Conservation (phyloP, 37 sponge, comb jelly and placozoan species). For the Eunapius fragilis region DNA sequence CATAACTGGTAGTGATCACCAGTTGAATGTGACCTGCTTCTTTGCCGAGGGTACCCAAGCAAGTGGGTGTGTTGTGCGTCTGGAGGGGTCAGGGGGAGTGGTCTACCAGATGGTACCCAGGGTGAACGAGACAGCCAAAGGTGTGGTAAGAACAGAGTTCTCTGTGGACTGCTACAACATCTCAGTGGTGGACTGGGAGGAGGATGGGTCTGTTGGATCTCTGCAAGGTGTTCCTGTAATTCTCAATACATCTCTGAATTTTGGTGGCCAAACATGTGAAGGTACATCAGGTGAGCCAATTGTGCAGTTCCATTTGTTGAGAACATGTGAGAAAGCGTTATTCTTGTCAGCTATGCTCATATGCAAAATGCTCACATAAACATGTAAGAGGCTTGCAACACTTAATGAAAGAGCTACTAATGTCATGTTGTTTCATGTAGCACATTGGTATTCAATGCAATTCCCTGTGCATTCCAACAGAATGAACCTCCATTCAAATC, state of each 20-base stretch:
- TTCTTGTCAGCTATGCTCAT: no score
- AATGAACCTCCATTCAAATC: no score
- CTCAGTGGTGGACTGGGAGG: background rate
- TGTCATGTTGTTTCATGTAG: no score
- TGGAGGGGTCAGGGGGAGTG: background rate
- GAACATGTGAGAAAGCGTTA: no score
- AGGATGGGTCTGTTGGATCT: background rate
- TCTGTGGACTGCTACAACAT: background rate
- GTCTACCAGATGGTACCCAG: background rate
- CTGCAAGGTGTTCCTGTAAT: background rate
- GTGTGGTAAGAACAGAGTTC: background rate
- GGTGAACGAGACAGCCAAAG: background rate
- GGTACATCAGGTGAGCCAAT: no score
- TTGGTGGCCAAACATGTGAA: background rate
- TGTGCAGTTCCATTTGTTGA: no score
- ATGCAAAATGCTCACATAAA: no score
- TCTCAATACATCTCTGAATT: background rate
- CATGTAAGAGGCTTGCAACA: no score
- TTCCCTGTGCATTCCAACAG: no score
- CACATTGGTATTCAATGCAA: no score
- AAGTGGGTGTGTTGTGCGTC: background rate
- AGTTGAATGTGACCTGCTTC: background rate
- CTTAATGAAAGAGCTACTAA: no score
- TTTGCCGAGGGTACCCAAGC: background rate
- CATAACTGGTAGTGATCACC: background rate